Evolutionary conservation across 1,140 invertebrate species (phyloP).

Genomic region (Brachionus calyciflorus): DNA sequence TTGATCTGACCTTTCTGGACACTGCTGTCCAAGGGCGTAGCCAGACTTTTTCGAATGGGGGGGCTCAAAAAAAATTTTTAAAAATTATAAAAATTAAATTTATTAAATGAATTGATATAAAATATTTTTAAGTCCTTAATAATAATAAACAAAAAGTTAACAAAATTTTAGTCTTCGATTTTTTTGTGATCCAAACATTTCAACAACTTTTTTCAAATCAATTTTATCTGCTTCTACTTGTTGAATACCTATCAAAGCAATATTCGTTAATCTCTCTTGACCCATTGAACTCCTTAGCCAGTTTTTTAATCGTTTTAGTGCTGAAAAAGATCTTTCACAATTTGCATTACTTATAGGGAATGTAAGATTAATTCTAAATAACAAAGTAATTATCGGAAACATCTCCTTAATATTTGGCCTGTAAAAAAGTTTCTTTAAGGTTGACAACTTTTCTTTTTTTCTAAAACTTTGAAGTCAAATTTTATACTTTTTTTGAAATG

Average conservation of each 20-base stretch:
- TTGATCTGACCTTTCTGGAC: neutral
- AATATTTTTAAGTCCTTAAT: no score
- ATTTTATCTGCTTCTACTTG: neutral
- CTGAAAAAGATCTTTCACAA: neutral
- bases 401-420: neutral
- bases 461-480: no score
- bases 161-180: slow-evolving; percentile 1
- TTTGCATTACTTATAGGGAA: slow-evolving; percentile 9
- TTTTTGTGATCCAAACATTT: neutral
- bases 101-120: no score
- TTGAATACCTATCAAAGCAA: neutral
- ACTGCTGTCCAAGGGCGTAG: neutral
- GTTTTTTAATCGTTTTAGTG: neutral
- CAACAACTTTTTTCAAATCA: neutral
- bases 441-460: neutral
- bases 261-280: neutral
- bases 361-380: slow-evolving; percentile 6
- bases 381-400: neutral
- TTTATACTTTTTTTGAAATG: no score
- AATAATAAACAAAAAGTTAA: neutral
- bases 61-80: no score
- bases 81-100: no score
- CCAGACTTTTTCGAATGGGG: no score
- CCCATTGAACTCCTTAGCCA: neutral
- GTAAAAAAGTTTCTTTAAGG: neutral